phyloP scores from a whole-genome alignment of 2,797 vertebrate species.

The Hypotaenidia okinawae region DNA sequence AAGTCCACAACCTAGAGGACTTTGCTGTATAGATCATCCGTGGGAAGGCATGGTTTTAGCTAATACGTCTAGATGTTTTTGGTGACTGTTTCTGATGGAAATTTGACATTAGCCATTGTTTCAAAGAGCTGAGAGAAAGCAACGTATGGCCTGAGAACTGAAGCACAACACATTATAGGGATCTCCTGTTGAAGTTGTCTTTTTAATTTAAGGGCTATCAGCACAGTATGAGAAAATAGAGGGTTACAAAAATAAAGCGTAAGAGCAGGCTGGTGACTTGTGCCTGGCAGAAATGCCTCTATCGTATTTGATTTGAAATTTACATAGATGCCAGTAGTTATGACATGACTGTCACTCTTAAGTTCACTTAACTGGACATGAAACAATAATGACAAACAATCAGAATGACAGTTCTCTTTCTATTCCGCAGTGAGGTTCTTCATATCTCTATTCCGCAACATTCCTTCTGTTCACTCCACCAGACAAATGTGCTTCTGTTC shows the following conservation, averaged over 20 bases:
- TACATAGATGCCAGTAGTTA: constrained; percentile 59
- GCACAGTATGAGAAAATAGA: constrained; percentile 26
- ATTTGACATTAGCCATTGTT: neutral
- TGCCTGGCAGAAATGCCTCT: constrained; percentile 50
- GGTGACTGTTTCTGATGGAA: neutral
- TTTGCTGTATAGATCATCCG: neutral
- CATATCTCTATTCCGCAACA: constrained; percentile 57
- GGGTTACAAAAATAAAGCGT: constrained; percentile 32
- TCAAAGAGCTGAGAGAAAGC: neutral
- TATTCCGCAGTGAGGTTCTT: constrained; percentile 60
- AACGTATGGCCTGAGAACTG: neutral
- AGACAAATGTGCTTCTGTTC: constrained; percentile 69
- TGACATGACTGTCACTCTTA: constrained; percentile 42
- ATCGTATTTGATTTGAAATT: constrained; percentile 47
- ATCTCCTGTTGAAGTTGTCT: neutral
- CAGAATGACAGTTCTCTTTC: constrained; percentile 60
- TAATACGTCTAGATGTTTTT: neutral
- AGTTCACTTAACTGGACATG: constrained; percentile 63
- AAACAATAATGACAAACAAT: constrained; percentile 63
- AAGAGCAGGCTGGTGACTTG: constrained; percentile 41
- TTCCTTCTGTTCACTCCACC: constrained; percentile 58
- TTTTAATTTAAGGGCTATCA: constrained; percentile 26
- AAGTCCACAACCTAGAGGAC: neutral
- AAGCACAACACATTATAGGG: neutral
- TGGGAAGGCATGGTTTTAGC: neutral